Base-by-base conservation (phyloP, 1,140 invertebrate genomes). In the Drosophila triauraria region DNA sequence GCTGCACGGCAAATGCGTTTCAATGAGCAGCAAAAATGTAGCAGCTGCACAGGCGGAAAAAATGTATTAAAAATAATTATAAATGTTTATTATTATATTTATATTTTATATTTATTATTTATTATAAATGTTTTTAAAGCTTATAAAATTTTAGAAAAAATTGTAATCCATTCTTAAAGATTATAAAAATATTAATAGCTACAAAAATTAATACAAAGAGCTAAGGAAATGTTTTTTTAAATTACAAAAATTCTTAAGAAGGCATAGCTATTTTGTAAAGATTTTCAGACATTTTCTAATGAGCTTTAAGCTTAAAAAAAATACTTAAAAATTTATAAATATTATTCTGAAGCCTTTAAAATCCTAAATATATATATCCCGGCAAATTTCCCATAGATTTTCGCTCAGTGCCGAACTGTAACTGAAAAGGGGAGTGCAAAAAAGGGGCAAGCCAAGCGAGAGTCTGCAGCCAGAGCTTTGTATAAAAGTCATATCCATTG, bases 401-500 rank as follows among this genome's bases (percentile, higher is more conserved):
- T 57, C 9, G 9, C 15, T 1, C 27, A 44, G 40, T 65, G 62
- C 13, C 12, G 0, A 7, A 10, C 40, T 62, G 57, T 30, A 51
- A 50, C 38, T 20, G 61, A 32, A 32, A 25, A 25, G 54, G 58
- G 47, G n/a, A 46, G 60, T 40, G 20, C 30, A 27, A 15, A 44
- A 67, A 38, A 30, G 38, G 54, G 48, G 27, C 53, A 40, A 56
- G 53, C 53, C 35, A 56, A 56, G 38, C 30, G 57, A 62, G 30
- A 53, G 72, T 75, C 60, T 46, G 53, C 50, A 46, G 54, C 59
- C 64, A 48, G 70, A 42, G 78, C 76, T 77, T 87, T 87, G 80
- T 78, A 80, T 88, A 80, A 87, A 88, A 88, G 84, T 88, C 84
- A 88, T 88, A 90, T 90, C 80, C 80, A 88, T 88, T 88, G 85